A percentile compares a stretch with the other conserved stretches of the same genome.
Evolutionary conservation across 35 echinoderm and acorn worm genomes (phyloP).

Genomic region (Apostichopus californicus): DNA sequence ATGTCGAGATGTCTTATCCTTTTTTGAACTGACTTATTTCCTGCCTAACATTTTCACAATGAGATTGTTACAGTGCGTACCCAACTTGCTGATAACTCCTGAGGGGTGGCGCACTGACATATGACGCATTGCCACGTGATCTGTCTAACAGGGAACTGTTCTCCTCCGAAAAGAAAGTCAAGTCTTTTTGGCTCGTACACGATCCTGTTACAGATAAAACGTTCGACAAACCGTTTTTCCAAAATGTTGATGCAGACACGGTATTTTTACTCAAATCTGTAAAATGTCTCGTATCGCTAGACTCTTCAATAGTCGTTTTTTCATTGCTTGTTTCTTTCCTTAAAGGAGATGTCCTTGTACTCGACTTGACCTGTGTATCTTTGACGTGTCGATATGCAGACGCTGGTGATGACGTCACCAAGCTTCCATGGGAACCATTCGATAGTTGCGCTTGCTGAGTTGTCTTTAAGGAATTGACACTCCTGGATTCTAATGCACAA

Average conservation of each 20-base stretch:
- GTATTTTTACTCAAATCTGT: conserved; percentile 60
- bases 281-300: conserved; percentile 54
- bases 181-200: conserved; percentile 47
- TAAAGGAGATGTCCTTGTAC: conserved; percentile 5
- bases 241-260: conserved; percentile 39
- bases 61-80: background rate
- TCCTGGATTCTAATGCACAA: conserved; percentile 55
- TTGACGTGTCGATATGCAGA: conserved; percentile 25
- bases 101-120: conserved; percentile 25
- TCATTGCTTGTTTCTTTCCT: conserved; percentile 34
- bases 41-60: background rate
- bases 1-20: too few species aligned
- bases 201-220: conserved; percentile 47
- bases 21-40: too few species aligned
- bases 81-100: conserved; percentile 57
- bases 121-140: background rate
- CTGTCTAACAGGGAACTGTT: conserved; percentile 38
- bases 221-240: conserved; percentile 56
- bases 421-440: background rate
- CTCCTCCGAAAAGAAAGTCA: conserved; percentile 33
- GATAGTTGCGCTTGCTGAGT: conserved; percentile 47
- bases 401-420: conserved; percentile 35
- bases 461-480: conserved; percentile 43
- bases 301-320: conserved; percentile 38
- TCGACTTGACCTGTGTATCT: conserved; percentile 26